Base-by-base conservation (phyloP, 23 tunicate species). In the Trididemnum clinides region DNA sequence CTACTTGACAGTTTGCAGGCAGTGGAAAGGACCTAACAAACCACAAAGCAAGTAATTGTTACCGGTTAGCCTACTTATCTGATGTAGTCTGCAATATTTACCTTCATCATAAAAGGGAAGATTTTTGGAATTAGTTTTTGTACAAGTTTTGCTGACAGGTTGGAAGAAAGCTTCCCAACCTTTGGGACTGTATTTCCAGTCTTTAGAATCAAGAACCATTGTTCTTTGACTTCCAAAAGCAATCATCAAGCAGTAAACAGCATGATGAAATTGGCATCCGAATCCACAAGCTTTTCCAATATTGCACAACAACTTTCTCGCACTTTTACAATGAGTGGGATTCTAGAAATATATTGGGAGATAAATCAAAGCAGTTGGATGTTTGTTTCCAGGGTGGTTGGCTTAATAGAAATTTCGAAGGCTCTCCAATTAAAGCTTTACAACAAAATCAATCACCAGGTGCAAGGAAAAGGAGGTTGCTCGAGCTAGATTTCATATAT, bases 131-230 rank as follows among this genome's bases (percentile, higher is more conserved):
- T 73, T 18, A 29, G 71, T 28, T 37, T 33, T 50, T 21, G 87
- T 80, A 71, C 98, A 93, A 36, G 87, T 93, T 23, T 72, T 71
- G 76, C 98, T 93, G 37, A 74, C 84, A 0, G 91, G 91, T 31
- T 25, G 78, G 34, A 88, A 93, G 15, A 93, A 89, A 22, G 87
- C 34, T 33, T 85, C 92, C 98, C 98, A 93, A 0, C 98, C 98
- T 10, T 85, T 87, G 1, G 57, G 72, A 28, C 70, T 34, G 66
- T 84, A 88, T 25, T 82, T 79, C 98, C 98, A 93, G n/a, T 38
- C 44, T 73, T 74, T 73, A 6, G 88, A 85, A 1, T 74, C 71
- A 49, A 85, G 34, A 33, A 85, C 34, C n/a, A 85, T 21, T n/a
- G 88, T 85, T 19, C 88, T 82, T 31, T 39, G 22, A 12, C 82